phyloP scores from a whole-genome alignment of 1,140 invertebrate genomes.

The Bombus polaris region DNA sequence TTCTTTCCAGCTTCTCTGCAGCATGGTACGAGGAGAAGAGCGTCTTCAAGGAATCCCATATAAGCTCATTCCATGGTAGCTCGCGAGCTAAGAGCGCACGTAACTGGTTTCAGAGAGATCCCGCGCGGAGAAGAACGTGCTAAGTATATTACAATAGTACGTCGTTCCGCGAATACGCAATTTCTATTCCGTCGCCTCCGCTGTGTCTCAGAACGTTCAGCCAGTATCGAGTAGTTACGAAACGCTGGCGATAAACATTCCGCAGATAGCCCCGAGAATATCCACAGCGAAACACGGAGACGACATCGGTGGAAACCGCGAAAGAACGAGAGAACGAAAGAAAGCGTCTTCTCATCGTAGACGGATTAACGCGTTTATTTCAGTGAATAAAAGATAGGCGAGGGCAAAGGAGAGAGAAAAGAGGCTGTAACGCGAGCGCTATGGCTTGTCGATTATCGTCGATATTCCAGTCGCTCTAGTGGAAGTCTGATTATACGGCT shows the following conservation, averaged over 20 bases:
- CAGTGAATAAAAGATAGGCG: neutral
- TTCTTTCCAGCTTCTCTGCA: neutral
- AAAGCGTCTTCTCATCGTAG: neutral
- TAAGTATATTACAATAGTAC: constrained; percentile 38
- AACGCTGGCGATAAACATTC: constrained; percentile 21
- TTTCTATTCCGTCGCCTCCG: constrained; percentile 9
- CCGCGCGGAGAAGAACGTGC: constrained; percentile 19
- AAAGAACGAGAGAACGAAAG: neutral
- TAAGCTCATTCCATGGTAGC: constrained; percentile 10
- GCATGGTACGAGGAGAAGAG: neutral
- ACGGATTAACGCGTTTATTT: constrained; percentile 33
- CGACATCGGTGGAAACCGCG: too few species aligned
- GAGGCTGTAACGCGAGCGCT: neutral
- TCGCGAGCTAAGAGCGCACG: constrained; percentile 12
- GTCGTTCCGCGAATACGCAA: constrained; percentile 33
- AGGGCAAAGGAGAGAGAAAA: too few species aligned
- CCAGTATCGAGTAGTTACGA: constrained; percentile 17
- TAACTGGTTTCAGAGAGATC: constrained; percentile 13
- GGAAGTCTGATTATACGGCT: constrained; percentile 23
- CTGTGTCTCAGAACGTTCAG: too few species aligned
- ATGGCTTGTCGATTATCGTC: constrained; percentile 28
- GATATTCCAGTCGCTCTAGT: constrained; percentile 12
- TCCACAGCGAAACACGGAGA: too few species aligned
- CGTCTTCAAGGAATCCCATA: constrained; percentile 24
- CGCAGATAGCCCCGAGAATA: neutral